Evolutionary conservation across 2,113 vertebrate genomes (phyloP).

Genomic region (rabbit (Oryctolagus cuniculus)): mOryCun1.1 NC_091442.1:3717501-3718000

Average conservation of each 20-base stretch:
- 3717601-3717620: slow-evolving; percentile 38
- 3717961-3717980: slow-evolving; percentile 23
- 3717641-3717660: fast-evolving
- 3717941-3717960: slow-evolving; percentile 57
- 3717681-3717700: background rate
- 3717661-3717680: background rate
- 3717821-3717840: slow-evolving; percentile 50
- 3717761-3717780: background rate
- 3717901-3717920: slow-evolving; percentile 53
- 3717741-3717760: background rate
- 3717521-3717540: background rate
- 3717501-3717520: background rate
- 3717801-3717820: slow-evolving; percentile 17
- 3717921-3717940: slow-evolving; percentile 79
- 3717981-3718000: fast-evolving
- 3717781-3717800: background rate
- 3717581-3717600: slow-evolving; percentile 68
- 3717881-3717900: slow-evolving; percentile 68
- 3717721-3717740: background rate
- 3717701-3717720: background rate
- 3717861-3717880: background rate
- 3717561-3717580: slow-evolving; percentile 82
- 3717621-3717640: fast-evolving
- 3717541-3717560: slow-evolving; percentile 75
- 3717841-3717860: slow-evolving; percentile 48